Evolutionary conservation across 2,888 invertebrate species (phyloP).

Genomic region (Diabrotica balteata): DNA sequence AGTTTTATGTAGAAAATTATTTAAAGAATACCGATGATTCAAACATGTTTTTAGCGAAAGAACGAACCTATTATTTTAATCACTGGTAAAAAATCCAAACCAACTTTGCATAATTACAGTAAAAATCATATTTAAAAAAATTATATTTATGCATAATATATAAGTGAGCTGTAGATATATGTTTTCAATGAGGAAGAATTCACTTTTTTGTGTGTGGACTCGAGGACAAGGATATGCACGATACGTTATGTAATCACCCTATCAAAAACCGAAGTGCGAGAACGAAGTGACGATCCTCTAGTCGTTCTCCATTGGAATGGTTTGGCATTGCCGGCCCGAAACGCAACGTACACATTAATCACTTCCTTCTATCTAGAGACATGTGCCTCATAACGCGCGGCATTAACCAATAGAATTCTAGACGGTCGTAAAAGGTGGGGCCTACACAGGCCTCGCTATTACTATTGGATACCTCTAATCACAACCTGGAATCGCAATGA

Average conservation of each 20-base stretch:
- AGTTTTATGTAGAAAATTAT: too few species aligned
- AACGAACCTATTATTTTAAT: too few species aligned
- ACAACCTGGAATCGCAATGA: constrained; percentile 42
- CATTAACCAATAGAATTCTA: constrained; percentile 50
- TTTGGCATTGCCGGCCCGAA: constrained; percentile 14
- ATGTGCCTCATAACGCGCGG: constrained; percentile 45
- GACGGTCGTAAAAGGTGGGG: constrained; percentile 50
- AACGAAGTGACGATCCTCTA: background rate
- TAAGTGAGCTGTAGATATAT: too few species aligned
- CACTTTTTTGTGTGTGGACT: too few species aligned
- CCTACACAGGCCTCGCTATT: constrained; percentile 41
- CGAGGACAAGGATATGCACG: background rate
- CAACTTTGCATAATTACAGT: too few species aligned
- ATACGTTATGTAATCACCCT: too few species aligned
- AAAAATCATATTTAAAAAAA: too few species aligned
- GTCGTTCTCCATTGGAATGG: constrained; percentile 17
- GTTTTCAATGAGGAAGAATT: too few species aligned
- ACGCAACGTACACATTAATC: constrained; percentile 39
- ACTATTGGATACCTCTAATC: constrained; percentile 45
- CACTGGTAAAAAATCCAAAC: too few species aligned
- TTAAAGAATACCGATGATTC: too few species aligned
- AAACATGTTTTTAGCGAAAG: too few species aligned
- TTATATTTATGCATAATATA: too few species aligned
- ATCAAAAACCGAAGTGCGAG: background rate
- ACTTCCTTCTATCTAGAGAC: constrained; percentile 46